phyloP scores from a whole-genome alignment of 1,140 invertebrate species.

The Muscidifurax raptorellus region DNA sequence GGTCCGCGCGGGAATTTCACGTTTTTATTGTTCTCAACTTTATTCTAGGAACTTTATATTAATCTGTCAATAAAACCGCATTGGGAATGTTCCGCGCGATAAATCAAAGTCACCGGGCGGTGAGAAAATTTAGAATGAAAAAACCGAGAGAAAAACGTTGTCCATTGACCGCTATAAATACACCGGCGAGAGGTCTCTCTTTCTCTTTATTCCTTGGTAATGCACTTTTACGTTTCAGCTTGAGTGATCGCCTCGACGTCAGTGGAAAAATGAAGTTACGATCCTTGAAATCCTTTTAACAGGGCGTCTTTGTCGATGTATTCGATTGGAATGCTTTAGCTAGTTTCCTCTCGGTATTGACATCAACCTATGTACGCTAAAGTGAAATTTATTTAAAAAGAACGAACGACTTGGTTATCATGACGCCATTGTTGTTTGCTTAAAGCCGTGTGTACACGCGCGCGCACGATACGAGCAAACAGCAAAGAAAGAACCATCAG shows the following conservation, averaged over 20 bases:
- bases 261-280: not conserved
- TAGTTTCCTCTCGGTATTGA: too few relatives aligned
- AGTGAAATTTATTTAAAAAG: not conserved
- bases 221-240: not conserved
- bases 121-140: not conserved
- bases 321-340: too few relatives aligned
- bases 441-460: constrained; percentile 10
- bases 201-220: not conserved
- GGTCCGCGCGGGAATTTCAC: not conserved
- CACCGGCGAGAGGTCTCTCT: not conserved
- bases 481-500: too few relatives aligned
- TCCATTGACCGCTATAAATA: not conserved
- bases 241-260: not conserved
- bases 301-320: too few relatives aligned
- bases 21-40: not conserved
- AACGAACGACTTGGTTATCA: constrained; percentile 11
- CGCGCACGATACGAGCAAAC: too few relatives aligned
- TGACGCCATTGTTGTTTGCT: constrained; percentile 31
- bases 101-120: not conserved
- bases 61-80: not conserved
- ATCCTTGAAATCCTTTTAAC: too few relatives aligned
- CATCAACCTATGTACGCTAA: too few relatives aligned
- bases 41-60: not conserved
- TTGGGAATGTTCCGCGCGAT: not conserved
- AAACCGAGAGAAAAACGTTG: not conserved